Evolutionary conservation across 2,888 invertebrate species (phyloP), one percentile per base, ranked within the genome.

Genomic region (Papilio gigon): DNA sequence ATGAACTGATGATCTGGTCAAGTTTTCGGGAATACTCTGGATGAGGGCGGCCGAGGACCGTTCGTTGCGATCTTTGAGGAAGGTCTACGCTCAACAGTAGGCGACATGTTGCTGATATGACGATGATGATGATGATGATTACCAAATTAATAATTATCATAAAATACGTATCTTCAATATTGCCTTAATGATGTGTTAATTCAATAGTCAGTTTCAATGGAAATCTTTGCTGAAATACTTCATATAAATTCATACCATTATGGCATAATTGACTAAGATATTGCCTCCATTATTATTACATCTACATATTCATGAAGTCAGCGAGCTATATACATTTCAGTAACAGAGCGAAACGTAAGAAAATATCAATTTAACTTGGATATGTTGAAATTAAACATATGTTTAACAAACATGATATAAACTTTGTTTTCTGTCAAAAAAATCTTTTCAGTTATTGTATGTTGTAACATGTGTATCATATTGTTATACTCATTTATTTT

Each of bases 231-330:
- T 35, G 1, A 35, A 65, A 47, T 47, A 35, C 47, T 59, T 59
- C n/a, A 65, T 59, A 59, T 67, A 61, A 42, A 67, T 62, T 61
- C 61, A 62, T 61, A 40, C 47, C 30, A 53, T 67, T 67, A 67
- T 22, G 42, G 5, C 22, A 27, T 62, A 67, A 61, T 61, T 61
- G 61, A 67, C 61, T 50, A 53, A 53, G 67, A 67, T 53, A 67
- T 67, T 67, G 67, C 61, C 40, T 53, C 56, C 53, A 56, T 67
- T 67, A 67, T 61, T 40, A 60, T 67, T 60, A 61, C 12, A 62
- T 67, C 62, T 61, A 42, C 61, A 67, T 62, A 67, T 67, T 67
- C 67, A 67, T 67, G 37, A 61, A 25, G 3, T 22, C 67, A 42
- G 22, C 50, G 37, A 67, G 53, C 30, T 67, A 62, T 67, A 30